Evolutionary conservation across 2,888 invertebrate species (phyloP).

Genomic region (Rotaria macrura): DNA sequence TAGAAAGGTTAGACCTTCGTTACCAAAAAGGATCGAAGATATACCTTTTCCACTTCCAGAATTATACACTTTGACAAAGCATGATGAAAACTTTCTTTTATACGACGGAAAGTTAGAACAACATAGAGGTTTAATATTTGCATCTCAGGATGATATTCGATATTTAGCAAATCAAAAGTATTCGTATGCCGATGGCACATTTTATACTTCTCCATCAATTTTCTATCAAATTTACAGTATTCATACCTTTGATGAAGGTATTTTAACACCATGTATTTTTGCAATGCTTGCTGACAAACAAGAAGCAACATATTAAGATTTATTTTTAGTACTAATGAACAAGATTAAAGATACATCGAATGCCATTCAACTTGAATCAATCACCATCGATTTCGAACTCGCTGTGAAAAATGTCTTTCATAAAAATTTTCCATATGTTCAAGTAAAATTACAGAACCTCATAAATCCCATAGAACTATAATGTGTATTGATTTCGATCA

Average conservation of each 20-base stretch:
- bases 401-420: neutral
- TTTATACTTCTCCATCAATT: neutral
- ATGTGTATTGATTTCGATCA: too few species aligned
- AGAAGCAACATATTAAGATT: neutral
- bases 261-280: neutral
- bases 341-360: neutral
- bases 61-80: neutral
- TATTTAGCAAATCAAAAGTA: neutral
- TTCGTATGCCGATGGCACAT: neutral
- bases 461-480: too few species aligned
- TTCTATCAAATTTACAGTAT: neutral
- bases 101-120: neutral
- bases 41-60: neutral
- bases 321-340: neutral
- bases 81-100: neutral
- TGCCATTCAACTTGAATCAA: neutral
- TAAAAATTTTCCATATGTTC: neutral
- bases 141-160: neutral
- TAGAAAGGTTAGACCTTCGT: neutral
- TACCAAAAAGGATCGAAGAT: neutral
- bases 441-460: too few species aligned
- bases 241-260: neutral
- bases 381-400: neutral
- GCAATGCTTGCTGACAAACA: neutral
- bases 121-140: neutral